phyloP scores from a whole-genome alignment of 2,797 vertebrate species.

The Anableps anableps region DNA sequence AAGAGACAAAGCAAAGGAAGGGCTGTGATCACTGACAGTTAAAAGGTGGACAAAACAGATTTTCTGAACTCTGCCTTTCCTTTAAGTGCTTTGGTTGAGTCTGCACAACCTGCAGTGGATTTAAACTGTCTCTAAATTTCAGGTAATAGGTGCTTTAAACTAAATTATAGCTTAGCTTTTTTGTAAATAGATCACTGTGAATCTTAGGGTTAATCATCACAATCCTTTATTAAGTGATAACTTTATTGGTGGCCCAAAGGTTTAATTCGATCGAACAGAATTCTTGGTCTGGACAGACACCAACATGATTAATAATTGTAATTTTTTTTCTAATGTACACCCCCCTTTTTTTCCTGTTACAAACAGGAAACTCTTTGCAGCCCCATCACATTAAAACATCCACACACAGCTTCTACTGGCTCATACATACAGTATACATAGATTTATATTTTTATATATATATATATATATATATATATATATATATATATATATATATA shows the following conservation, averaged over 20 bases:
- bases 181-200: conserved; percentile 18
- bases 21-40: conserved; percentile 11
- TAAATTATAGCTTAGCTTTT: conserved; percentile 4
- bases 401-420: conserved; percentile 52
- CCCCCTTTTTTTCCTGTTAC: conserved; percentile 19
- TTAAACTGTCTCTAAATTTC: not conserved
- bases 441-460: conserved; percentile 14
- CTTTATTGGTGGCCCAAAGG: conserved; percentile 8
- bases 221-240: conserved; percentile 3
- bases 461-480: conserved; percentile 20
- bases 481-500: conserved; percentile 17
- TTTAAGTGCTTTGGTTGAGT: conserved; percentile 18
- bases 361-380: conserved; percentile 40
- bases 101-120: conserved; percentile 34
- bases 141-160: conserved; percentile 2
- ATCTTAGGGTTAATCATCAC: conserved; percentile 10
- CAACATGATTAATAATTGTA: conserved; percentile 15
- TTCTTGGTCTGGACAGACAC: conserved; percentile 12
- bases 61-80: conserved; percentile 18
- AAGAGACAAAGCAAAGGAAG: conserved; percentile 33
- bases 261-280: conserved; percentile 7
- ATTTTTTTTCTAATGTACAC: conserved; percentile 29
- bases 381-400: conserved; percentile 54
- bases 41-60: conserved; percentile 36
- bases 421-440: conserved; percentile 27